These are phyloP conservation scores for Heteromurus nitidus DNA, from an alignment of 2,888 invertebrate species.

Conservation along the genomic window DNA sequence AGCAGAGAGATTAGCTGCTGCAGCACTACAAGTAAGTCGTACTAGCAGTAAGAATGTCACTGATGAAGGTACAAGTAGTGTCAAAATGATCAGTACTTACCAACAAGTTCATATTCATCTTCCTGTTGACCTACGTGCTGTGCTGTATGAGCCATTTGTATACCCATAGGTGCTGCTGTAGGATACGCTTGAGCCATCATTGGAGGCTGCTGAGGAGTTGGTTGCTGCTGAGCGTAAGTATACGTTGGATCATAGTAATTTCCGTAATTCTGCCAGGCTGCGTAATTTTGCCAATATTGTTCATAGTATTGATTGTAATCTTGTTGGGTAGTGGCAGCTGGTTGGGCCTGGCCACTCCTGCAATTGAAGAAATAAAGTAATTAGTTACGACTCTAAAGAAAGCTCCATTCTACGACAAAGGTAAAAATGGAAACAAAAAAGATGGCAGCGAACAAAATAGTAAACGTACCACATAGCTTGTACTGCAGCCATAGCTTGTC, in stretches of 20 bases:
- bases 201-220: slow-evolving; percentile 67
- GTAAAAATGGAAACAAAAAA: slow-evolving; percentile 6
- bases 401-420: background rate
- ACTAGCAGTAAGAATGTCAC: background rate
- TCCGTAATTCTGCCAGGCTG: slow-evolving; percentile 82
- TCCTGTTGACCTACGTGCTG: slow-evolving; percentile 68
- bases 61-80: background rate
- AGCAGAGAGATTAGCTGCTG: background rate
- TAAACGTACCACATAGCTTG: slow-evolving; percentile 74
- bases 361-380: background rate
- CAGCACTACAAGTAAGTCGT: slow-evolving; percentile 2
- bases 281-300: slow-evolving; percentile 89
- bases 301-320: slow-evolving; percentile 74
- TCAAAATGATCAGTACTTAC: slow-evolving; percentile 62
- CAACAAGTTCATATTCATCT: slow-evolving; percentile 73
- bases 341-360: slow-evolving; percentile 72
- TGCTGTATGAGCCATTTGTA: slow-evolving; percentile 61
- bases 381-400: no score
- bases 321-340: slow-evolving; percentile 56
- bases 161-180: slow-evolving; percentile 67
- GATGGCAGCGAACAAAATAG: no score
- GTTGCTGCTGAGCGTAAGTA: slow-evolving; percentile 71
- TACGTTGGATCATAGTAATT: slow-evolving; percentile 73
- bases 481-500: slow-evolving; percentile 74
- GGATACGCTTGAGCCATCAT: slow-evolving; percentile 67